phyloP scores from a whole-genome alignment of 2,113 vertebrate genomes.

The Macroglossus sobrinus region DNA sequence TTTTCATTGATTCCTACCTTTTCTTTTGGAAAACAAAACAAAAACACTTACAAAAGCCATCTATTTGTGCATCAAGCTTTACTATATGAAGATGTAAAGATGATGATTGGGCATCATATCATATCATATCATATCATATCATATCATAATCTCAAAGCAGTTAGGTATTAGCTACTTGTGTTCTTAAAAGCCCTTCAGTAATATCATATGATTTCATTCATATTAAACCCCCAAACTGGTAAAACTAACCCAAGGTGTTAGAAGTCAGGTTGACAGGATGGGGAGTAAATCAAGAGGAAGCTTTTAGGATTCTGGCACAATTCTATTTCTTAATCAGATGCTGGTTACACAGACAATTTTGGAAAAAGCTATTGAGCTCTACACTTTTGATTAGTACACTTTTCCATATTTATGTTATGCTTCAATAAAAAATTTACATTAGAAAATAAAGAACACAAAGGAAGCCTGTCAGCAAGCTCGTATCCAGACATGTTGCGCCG shows the following conservation, averaged over 20 bases:
- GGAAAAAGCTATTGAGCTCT: neutral
- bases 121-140: too few relatives aligned
- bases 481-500: neutral
- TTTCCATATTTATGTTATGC: neutral
- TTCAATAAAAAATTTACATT: neutral
- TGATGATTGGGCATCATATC: neutral
- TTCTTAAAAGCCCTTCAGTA: neutral
- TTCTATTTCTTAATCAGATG: neutral
- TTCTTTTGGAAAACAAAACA: neutral
- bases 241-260: neutral
- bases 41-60: neutral
- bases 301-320: neutral
- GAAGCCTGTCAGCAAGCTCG: neutral
- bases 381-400: neutral
- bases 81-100: neutral
- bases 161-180: neutral
- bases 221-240: neutral
- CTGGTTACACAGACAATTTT: neutral
- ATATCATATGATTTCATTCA: neutral
- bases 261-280: neutral
- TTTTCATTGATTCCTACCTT: neutral
- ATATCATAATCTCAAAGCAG: neutral
- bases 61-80: neutral
- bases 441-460: neutral
- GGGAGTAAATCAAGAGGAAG: neutral